A percentile compares a stretch with the other conserved stretches of the same genome.
Evolutionary conservation across 2,113 vertebrate genomes (phyloP).

Genomic region (Pseudopodoces humilis): DNA sequence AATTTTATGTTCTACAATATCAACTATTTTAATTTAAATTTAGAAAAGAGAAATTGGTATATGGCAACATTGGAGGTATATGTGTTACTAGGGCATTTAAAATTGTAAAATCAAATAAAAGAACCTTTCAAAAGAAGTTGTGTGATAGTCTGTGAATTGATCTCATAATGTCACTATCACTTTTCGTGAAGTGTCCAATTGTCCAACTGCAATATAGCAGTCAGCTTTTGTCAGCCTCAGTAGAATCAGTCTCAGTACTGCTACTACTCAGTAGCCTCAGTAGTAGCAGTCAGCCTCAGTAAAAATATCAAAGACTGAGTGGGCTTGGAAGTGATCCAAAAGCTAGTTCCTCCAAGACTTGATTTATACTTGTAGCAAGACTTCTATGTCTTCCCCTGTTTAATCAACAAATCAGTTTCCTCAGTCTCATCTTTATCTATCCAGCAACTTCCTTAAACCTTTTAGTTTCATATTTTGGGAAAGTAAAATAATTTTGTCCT

Average conservation of each 20-base stretch:
- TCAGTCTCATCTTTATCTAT: not conserved
- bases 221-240: not conserved
- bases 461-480: not conserved
- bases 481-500: not conserved
- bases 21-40: not conserved
- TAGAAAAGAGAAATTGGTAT: not conserved
- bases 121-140: not conserved
- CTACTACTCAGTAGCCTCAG: too few species aligned
- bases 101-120: not conserved
- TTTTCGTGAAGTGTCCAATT: not conserved
- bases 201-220: not conserved
- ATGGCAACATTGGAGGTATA: not conserved
- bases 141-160: not conserved
- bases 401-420: not conserved
- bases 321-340: not conserved
- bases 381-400: not conserved
- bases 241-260: not conserved
- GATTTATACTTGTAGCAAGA: not conserved
- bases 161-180: not conserved
- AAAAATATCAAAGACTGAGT: not conserved
- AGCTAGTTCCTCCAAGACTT: not conserved
- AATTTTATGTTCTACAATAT: not conserved
- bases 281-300: not conserved
- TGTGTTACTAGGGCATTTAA: not conserved
- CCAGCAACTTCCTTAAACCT: not conserved